These are phyloP conservation scores for Drosophila bifasciata DNA, from an alignment of 1,140 invertebrate genomes.

Conservation along the genomic window DNA sequence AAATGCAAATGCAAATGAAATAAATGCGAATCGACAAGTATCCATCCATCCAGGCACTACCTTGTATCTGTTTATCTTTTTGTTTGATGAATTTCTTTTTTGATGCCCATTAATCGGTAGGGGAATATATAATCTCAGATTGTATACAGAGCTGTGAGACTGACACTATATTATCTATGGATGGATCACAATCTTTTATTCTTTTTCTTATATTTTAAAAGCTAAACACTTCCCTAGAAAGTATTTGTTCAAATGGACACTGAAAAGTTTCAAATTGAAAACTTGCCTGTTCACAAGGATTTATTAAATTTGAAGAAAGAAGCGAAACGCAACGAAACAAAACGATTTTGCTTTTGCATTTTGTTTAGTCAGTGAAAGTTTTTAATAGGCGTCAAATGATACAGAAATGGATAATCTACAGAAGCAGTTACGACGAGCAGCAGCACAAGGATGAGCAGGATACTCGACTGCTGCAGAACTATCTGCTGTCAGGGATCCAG, in stretches of 20 bases:
- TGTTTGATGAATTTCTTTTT: constrained; percentile 13
- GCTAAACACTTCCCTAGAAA: background rate
- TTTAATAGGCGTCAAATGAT: constrained; percentile 50
- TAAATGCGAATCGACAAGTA: constrained; percentile 62
- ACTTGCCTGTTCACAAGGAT: constrained; percentile 53
- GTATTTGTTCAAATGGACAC: too few species aligned
- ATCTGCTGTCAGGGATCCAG: background rate
- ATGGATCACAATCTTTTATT: too few species aligned
- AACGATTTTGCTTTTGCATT: constrained; percentile 16
- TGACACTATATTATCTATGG: too few species aligned
- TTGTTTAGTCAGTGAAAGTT: constrained; percentile 57
- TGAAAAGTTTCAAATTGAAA: constrained; percentile 34
- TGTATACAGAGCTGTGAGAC: too few species aligned
- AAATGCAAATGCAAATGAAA: constrained; percentile 78
- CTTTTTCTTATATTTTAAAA: too few species aligned
- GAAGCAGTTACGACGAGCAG: background rate
- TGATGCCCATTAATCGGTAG: too few species aligned
- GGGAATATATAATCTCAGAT: too few species aligned
- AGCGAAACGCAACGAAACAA: constrained; percentile 13
- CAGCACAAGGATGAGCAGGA: too few species aligned
- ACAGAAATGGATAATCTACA: constrained; percentile 6
- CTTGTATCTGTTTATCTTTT: constrained; percentile 2
- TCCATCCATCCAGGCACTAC: background rate
- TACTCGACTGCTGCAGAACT: background rate
- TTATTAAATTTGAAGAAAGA: constrained; percentile 42